Evolutionary conservation across 2,113 vertebrate species (phyloP).

Genomic region (Elgaria multicarinata): DNA sequence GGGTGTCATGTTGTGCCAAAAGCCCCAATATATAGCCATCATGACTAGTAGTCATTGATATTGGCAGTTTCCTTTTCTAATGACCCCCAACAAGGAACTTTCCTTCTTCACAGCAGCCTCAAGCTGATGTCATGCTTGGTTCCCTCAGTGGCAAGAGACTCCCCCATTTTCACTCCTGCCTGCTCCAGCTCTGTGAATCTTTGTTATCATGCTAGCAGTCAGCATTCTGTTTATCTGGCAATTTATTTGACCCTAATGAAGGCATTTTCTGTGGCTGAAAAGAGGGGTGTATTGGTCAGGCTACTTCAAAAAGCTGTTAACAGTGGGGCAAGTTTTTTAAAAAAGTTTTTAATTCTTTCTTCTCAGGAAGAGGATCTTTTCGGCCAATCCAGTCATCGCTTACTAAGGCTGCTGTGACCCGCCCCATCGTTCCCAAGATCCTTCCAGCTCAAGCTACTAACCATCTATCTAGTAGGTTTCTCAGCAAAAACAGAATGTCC

Average conservation of each 20-base stretch:
- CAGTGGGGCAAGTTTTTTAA: too few species aligned
- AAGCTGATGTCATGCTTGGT: too few species aligned
- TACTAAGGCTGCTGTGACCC: slow-evolving; percentile 82
- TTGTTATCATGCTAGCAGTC: background rate
- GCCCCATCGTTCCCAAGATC: slow-evolving; percentile 86
- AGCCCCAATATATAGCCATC: too few species aligned
- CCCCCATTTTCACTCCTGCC: too few species aligned
- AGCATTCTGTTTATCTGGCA: background rate
- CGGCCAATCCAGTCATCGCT: slow-evolving; percentile 92
- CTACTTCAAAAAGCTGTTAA: background rate
- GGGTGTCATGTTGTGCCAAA: too few species aligned
- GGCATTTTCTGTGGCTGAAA: background rate
- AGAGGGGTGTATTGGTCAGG: background rate
- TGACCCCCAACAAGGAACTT: too few species aligned
- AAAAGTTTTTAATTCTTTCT: slow-evolving; percentile 16
- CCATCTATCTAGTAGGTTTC: slow-evolving; percentile 89
- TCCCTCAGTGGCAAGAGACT: too few species aligned
- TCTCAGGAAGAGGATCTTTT: slow-evolving; percentile 91
- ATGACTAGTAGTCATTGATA: too few species aligned
- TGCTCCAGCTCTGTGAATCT: too few species aligned
- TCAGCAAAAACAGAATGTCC: background rate
- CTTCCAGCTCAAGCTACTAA: slow-evolving; percentile 77
- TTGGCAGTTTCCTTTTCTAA: too few species aligned
- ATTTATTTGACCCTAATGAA: background rate
- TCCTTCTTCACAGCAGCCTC: too few species aligned